phyloP scores from a whole-genome alignment of 2,113 vertebrate species.

The Pollimyrus isidori region DNA sequence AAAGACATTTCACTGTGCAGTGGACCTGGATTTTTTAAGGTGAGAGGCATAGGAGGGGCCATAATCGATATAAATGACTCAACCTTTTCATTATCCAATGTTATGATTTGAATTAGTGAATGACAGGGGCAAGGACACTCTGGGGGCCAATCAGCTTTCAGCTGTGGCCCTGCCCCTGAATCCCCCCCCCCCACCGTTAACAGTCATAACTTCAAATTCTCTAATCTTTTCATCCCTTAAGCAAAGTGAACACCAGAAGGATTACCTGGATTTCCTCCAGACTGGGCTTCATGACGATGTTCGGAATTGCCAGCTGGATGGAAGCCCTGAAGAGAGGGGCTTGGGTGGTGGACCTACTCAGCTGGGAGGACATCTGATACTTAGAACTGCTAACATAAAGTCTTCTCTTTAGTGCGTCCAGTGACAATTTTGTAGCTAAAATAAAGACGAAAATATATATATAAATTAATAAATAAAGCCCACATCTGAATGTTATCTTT shows the following conservation, averaged over 20 bases:
- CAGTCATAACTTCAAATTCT: not conserved
- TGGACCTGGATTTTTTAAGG: not conserved
- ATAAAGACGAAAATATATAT: constrained; percentile 19
- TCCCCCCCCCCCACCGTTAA: not conserved
- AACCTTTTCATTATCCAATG: not conserved
- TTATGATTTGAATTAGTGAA: not conserved
- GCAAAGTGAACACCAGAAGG: not conserved
- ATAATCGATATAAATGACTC: not conserved
- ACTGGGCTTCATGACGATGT: constrained; percentile 65
- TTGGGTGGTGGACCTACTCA: constrained; percentile 20
- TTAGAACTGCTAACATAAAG: constrained; percentile 45
- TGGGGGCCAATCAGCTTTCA: not conserved
- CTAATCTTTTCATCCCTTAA: not conserved
- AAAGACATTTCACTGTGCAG: not conserved
- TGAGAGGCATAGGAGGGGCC: not conserved
- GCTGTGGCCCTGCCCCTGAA: not conserved
- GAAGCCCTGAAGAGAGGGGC: constrained; percentile 63
- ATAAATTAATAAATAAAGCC: not conserved
- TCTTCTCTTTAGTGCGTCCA: constrained; percentile 61
- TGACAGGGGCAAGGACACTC: not conserved
- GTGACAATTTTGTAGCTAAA: constrained; percentile 60
- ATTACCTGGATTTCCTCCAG: constrained; percentile 72
- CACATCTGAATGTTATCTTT: not conserved
- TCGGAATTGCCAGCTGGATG: constrained; percentile 67
- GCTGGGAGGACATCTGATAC: constrained; percentile 39